phyloP scores from a whole-genome alignment of 2,113 vertebrate genomes.

The Lepus americanus region DNA sequence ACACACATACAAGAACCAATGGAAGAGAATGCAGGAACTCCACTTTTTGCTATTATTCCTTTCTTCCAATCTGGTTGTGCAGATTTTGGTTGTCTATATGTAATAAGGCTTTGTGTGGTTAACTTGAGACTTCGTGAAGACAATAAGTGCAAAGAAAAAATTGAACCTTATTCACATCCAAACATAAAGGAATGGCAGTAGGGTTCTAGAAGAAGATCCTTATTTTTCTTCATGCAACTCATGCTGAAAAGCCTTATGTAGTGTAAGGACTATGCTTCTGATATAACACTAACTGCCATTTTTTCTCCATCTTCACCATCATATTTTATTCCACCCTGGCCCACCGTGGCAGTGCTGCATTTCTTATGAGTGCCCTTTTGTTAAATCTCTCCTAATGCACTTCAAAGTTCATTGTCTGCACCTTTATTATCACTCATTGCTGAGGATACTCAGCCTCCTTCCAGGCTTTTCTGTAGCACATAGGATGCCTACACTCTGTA shows the following conservation, averaged over 20 bases:
- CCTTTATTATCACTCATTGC: neutral
- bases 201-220: neutral
- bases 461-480: neutral
- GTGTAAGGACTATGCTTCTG: neutral
- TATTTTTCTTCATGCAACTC: neutral
- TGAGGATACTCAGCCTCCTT: neutral
- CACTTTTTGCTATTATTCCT: neutral
- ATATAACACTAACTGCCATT: neutral
- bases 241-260: neutral
- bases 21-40: neutral
- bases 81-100: neutral
- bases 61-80: neutral
- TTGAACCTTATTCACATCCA: neutral
- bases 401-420: neutral
- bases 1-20: neutral
- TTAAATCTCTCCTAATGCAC: neutral
- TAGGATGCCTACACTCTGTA: neutral
- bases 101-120: neutral
- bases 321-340: neutral
- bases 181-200: neutral
- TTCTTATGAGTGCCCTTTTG: neutral
- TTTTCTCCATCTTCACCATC: neutral
- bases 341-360: neutral
- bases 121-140: neutral
- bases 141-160: neutral